Base-by-base conservation (phyloP, 2,797 vertebrate genomes). In the Ispidina picta region DNA sequence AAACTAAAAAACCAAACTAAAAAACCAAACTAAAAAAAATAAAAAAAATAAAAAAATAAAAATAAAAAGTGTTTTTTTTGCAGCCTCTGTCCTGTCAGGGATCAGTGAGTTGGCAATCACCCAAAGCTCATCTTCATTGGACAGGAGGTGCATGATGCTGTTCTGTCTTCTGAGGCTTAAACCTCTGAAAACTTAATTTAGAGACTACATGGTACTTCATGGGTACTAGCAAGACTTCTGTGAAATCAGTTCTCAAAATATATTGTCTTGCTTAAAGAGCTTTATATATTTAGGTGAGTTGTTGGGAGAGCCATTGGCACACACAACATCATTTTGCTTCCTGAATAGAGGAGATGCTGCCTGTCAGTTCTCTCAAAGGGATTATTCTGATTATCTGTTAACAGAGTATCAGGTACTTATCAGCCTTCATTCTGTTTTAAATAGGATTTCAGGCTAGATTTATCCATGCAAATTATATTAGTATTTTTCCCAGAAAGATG, bases 351-450 rank as follows among this genome's bases (percentile, higher is more conserved):
- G 23, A 84, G 43, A 85, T 31, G 35, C 14, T 83, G 37, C 12
- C 63, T 68, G 51, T 74, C 72, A 72, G 28, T 44, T 74, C 76
- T 71, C 86, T 69, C 54, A 62, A 91, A 94, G 88, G 58, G 66
- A 74, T 94, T 94, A 55, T 31, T 94, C 92, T 92, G 86, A 93
- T 94, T 92, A 90, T 65, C 52, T 91, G 17, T 91, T 94, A 93
- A 89, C 16, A 81, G 49, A 76, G 15, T 65, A 92, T 54, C 83
- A 90, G 66, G 72, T 76, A 93, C 29, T 76, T 64, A 65, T 84
- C 26, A 92, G 54, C 71, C 52, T 22, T 92, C 4, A 0, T 78
- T 92, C 55, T 58, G 20, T 62, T 94, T 94, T 39, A 94, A 94
- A 92, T 86, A 83, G 95, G 49, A 91, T 94, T 91, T 92, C 84